These are phyloP conservation scores for Tetraneura akinire DNA, from an alignment of 1,140 invertebrate species.

Conservation along the genomic window DNA sequence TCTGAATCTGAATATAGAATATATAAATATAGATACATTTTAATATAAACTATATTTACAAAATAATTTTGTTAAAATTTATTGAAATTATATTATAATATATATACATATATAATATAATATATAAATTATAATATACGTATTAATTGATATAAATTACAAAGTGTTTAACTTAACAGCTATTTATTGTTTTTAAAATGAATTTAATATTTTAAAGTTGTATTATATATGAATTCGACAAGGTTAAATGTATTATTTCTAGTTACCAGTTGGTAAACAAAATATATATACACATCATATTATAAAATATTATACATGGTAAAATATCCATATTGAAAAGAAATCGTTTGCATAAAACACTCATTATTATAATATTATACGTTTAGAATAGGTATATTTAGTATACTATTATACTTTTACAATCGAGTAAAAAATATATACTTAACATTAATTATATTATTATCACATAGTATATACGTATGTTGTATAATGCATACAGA, in stretches of 20 bases:
- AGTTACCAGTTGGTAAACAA: constrained; percentile 7
- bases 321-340: constrained; percentile 22
- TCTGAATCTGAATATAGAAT: no score
- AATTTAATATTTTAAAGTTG: background rate
- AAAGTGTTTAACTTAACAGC: background rate
- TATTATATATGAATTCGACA: background rate
- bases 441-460: constrained; percentile 3
- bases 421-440: constrained; percentile 8
- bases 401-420: background rate
- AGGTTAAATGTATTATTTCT: background rate
- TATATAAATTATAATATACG: no score
- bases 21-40: no score
- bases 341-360: constrained; percentile 10
- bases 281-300: no score
- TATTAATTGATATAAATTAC: no score
- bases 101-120: no score
- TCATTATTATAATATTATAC: background rate
- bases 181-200: background rate
- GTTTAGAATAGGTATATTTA: background rate
- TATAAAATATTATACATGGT: background rate
- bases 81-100: no score
- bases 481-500: no score
- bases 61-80: no score
- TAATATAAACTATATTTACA: no score
- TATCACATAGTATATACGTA: background rate